Conservation (phyloP, 2,888 invertebrate species). For the Anthophora plumipes region DNA sequence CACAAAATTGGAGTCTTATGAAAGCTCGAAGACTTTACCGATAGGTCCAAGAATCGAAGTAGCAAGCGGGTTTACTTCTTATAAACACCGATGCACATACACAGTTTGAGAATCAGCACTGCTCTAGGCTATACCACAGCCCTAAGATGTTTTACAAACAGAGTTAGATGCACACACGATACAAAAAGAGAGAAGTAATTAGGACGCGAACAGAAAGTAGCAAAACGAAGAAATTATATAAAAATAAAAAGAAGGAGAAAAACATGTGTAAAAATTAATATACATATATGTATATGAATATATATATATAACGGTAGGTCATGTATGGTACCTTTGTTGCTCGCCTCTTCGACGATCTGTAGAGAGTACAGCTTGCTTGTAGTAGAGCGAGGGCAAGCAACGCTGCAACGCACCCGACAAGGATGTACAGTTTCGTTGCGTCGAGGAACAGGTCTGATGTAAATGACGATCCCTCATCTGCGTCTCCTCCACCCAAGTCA, state of each 20-base stretch:
- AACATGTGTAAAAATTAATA: background rate
- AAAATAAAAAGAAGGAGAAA: conserved; percentile 7
- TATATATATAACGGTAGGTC: conserved; percentile 9
- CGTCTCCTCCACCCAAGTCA: conserved; percentile 75
- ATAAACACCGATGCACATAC: background rate
- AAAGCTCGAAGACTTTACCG: background rate
- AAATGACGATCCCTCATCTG: conserved; percentile 65
- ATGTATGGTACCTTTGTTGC: conserved; percentile 87
- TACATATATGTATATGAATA: background rate
- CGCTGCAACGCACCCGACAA: conserved; percentile 92
- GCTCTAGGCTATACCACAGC: conserved; percentile 37
- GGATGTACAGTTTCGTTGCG: conserved; percentile 92
- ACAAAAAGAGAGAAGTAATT: conserved; percentile 40
- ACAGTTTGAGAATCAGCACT: conserved; percentile 26
- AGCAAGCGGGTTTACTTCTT: conserved; percentile 7
- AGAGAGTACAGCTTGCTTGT: conserved; percentile 94
- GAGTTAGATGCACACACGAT: conserved; percentile 62
- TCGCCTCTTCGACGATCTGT: conserved; percentile 88
- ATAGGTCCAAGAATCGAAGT: background rate
- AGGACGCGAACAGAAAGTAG: conserved; percentile 50
- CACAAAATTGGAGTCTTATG: background rate
- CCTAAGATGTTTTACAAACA: conserved; percentile 35
- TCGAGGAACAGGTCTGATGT: conserved; percentile 87
- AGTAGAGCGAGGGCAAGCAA: conserved; percentile 91
- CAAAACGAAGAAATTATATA: conserved; percentile 36